A percentile compares a stretch with the other conserved stretches of the same genome.
Conservation (phyloP, 2,797 vertebrate genomes). For the Oophaga sylvatica region DNA sequence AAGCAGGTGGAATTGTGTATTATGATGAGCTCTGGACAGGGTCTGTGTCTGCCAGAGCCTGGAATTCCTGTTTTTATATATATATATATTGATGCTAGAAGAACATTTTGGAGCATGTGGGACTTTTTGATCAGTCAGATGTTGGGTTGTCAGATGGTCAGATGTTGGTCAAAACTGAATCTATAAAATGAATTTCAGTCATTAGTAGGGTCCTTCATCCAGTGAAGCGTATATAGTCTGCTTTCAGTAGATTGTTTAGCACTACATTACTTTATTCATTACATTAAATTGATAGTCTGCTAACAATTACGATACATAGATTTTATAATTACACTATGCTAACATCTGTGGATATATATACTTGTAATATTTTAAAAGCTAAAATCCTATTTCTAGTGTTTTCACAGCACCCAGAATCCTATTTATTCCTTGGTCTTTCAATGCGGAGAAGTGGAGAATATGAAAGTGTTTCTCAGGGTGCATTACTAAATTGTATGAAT, state of each 20-base stretch:
- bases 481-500: conserved; percentile 57
- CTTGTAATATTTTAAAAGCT: conserved; percentile 40
- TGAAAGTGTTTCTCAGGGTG: conserved; percentile 14
- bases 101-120: too few relatives aligned
- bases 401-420: conserved; percentile 19
- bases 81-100: too few relatives aligned
- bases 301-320: conserved; percentile 39
- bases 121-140: too few relatives aligned
- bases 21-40: too few relatives aligned
- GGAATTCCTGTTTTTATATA: too few relatives aligned
- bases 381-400: conserved; percentile 35
- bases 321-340: conserved; percentile 32
- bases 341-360: conserved; percentile 45
- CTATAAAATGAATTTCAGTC: too few relatives aligned
- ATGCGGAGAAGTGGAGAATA: not conserved
- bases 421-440: conserved; percentile 26
- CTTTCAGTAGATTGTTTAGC: conserved; percentile 14
- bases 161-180: not conserved
- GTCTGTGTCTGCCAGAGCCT: too few relatives aligned
- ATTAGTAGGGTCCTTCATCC: not conserved
- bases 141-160: not conserved
- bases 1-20: too few relatives aligned
- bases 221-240: not conserved
- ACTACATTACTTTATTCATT: not conserved
- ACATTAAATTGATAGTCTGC: conserved; percentile 30